Evolutionary conservation across 2,797 vertebrate genomes (phyloP).

Genomic region (Muscicapa striata): DNA sequence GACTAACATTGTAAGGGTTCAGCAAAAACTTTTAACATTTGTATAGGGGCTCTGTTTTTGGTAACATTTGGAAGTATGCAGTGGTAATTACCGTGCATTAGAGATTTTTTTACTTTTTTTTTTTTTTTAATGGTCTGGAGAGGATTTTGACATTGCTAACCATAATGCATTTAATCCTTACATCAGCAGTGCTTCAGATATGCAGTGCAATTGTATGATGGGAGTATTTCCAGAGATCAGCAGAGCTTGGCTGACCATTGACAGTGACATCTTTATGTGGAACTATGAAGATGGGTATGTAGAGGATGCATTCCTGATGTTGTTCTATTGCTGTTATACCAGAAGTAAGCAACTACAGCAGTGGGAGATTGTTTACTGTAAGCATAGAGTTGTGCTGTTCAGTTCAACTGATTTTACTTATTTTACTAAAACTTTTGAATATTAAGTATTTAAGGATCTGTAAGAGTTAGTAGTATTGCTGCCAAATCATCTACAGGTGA

Average conservation of each 20-base stretch:
- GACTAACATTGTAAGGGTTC: fast-evolving
- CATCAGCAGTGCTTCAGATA: slow-evolving; percentile 81
- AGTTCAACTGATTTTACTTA: neutral
- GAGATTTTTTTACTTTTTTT: neutral
- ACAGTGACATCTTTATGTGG: slow-evolving; percentile 99
- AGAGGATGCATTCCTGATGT: neutral
- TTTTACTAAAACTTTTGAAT: neutral
- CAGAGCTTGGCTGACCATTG: slow-evolving; percentile 96
- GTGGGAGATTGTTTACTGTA: neutral
- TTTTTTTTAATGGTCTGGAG: neutral
- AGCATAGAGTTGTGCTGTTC: neutral
- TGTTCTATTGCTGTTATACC: neutral
- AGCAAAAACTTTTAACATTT: too few relatives aligned
- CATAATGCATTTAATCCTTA: slow-evolving; percentile 58
- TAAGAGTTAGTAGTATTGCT: neutral
- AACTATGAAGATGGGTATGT: slow-evolving; percentile 98
- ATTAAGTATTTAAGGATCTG: neutral
- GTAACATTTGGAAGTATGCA: neutral
- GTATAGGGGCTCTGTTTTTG: too few relatives aligned
- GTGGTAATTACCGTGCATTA: neutral
- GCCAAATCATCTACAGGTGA: neutral
- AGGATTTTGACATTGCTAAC: neutral
- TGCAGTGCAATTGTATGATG: slow-evolving; percentile 99
- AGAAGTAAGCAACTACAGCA: neutral
- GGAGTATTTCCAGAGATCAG: slow-evolving; percentile 96